These are phyloP conservation scores for Delia radicum DNA, from an alignment of 1,140 invertebrate genomes.

Conservation along the genomic window DNA sequence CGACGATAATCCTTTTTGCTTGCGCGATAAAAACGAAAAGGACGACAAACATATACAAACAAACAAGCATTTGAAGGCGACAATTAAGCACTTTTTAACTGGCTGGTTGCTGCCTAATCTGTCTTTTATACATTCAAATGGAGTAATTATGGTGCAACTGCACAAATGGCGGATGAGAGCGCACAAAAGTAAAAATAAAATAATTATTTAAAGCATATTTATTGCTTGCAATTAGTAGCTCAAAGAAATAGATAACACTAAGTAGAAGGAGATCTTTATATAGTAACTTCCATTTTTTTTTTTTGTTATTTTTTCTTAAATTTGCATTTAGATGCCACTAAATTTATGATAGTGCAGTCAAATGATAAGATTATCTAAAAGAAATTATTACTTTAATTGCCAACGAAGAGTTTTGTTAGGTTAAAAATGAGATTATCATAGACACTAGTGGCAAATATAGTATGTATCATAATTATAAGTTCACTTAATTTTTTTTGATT, in stretches of 20 bases:
- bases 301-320: background rate
- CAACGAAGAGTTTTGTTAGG: background rate
- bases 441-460: too few relatives aligned
- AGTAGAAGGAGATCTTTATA: background rate
- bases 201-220: background rate
- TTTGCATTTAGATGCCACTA: background rate
- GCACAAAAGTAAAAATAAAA: background rate
- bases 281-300: background rate
- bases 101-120: background rate
- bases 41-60: background rate
- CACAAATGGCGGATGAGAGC: background rate
- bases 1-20: slow-evolving; percentile 19
- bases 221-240: background rate
- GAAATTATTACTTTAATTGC: background rate
- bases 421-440: too few relatives aligned
- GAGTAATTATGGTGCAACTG: slow-evolving; percentile 1
- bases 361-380: background rate
- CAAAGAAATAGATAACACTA: background rate
- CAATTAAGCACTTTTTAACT: slow-evolving; percentile 21
- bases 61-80: slow-evolving; percentile 9
- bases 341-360: background rate
- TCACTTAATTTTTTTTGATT: too few relatives aligned
- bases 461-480: too few relatives aligned
- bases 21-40: slow-evolving; percentile 7
- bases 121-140: background rate